Base-by-base conservation (phyloP, 2,797 vertebrate genomes). In the Propithecus perrieri region DNA sequence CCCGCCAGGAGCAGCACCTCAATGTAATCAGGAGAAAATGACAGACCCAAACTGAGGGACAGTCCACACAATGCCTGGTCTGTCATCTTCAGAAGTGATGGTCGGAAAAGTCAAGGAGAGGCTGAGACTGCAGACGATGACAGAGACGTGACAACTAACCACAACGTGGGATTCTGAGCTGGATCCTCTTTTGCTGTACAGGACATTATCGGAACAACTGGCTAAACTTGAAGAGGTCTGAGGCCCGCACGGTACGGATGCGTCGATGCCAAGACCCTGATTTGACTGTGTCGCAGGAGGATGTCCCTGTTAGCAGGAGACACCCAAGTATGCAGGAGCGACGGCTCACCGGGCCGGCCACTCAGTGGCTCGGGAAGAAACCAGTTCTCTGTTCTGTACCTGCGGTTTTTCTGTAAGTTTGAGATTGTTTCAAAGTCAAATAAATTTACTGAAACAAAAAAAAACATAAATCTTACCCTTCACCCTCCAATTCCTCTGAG, bases 401-500 rank as follows among this genome's bases (percentile, higher is more conserved):
- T 72, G 46, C 0, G 2, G 10, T 30, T 48, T 17, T 72, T 94
- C 67, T 61, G 0, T 24, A 59, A n/a, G 38, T 85, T 50, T 75
- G 63, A 84, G 28, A 89, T 4, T 67, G 48, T 18, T 89, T 76
- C 79, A 10, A 79, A 79, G 61, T 18, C 71, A 79, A 92, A 78
- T 41, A 4, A 90, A 28, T 30, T 81, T 46, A 55, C 28, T 38
- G 35, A 87, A 88, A 35, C 2, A 53, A 80, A 93, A 84, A 14
- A 43, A 88, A 80, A 94, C 5, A 30, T 33, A 50, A 91, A 30
- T 18, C 98, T 98, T 98, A 99, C 99, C 99, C 98, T 98, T 99
- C 99, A 55, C 98, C 99, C 90, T 99, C 99, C 89, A 99, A 38
- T 17, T 99, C 99, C 75, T 99, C 99, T 4, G 98, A 96, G 94